phyloP scores from a whole-genome alignment of 2,797 vertebrate genomes.

The Tragopan temminckii region DNA sequence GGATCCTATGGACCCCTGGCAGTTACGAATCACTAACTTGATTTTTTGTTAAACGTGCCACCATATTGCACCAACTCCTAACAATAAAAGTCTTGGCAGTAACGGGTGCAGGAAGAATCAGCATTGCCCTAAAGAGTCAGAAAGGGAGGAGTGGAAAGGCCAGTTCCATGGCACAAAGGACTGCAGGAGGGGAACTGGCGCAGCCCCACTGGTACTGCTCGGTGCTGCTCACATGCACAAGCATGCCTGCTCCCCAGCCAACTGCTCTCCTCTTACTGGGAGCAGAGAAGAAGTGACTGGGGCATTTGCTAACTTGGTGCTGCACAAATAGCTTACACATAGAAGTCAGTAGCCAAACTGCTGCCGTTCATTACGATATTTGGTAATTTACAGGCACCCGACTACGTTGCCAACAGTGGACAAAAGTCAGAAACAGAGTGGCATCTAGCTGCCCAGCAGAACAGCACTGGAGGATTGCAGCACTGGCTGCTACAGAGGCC shows the following conservation, averaged over 20 bases:
- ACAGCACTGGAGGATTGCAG: neutral
- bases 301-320: neutral
- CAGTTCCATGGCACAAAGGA: neutral
- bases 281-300: neutral
- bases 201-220: neutral
- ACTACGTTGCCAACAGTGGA: neutral
- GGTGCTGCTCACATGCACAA: neutral
- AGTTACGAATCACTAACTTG: neutral
- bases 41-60: neutral
- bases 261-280: neutral
- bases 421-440: conserved; percentile 12
- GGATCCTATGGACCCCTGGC: conserved; percentile 8
- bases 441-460: conserved; percentile 15
- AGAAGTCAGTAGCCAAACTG: neutral
- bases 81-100: neutral
- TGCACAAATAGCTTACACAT: rapidly evolving
- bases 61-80: neutral
- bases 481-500: neutral
- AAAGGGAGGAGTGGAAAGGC: neutral
- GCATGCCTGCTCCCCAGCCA: neutral
- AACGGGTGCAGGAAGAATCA: neutral
- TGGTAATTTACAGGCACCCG: neutral
- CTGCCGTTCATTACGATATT: neutral
- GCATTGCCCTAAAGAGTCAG: neutral
- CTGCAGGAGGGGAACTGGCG: too few species aligned